A percentile compares a stretch with the other conserved stretches of the same genome.
Conservation (phyloP, 2,888 invertebrate species). For the Polymixis lichenea region DNA sequence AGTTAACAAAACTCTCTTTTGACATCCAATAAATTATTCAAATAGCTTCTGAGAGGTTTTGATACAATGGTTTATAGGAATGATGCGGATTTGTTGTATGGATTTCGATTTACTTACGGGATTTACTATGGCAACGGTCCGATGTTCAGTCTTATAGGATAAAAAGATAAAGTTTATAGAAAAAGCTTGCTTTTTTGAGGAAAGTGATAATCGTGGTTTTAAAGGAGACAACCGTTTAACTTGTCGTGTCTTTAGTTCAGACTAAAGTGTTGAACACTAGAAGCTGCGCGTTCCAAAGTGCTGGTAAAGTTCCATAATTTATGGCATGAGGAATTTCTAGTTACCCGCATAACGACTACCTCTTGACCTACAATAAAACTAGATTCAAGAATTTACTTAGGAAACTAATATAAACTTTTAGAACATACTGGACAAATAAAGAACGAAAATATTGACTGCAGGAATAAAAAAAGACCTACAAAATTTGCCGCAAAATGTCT, state of each 20-base stretch:
- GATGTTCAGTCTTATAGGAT: constrained; percentile 9
- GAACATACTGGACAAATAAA: background rate
- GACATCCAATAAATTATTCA: constrained; percentile 69
- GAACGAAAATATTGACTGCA: constrained; percentile 8
- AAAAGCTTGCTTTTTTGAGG: background rate
- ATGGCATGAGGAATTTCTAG: constrained; percentile 28
- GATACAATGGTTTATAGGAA: constrained; percentile 34
- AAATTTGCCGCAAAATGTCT: constrained; percentile 27
- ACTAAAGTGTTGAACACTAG: constrained; percentile 15
- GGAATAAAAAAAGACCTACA: constrained; percentile 13
- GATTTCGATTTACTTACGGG: constrained; percentile 27
- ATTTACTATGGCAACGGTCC: constrained; percentile 4
- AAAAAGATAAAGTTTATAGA: constrained; percentile 21
- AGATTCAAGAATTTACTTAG: background rate
- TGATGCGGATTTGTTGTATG: constrained; percentile 14
- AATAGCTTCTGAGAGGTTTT: constrained; percentile 39
- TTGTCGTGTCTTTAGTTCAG: constrained; percentile 5
- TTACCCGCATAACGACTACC: constrained; percentile 28
- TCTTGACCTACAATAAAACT: constrained; percentile 21
- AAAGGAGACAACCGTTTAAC: background rate
- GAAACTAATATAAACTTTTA: background rate
- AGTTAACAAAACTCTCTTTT: constrained; percentile 49
- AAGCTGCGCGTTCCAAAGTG: constrained; percentile 14
- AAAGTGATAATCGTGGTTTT: background rate
- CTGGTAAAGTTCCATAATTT: constrained; percentile 39